A percentile compares a stretch with the other conserved stretches of the same genome.
These are phyloP conservation scores for Thryonomys swinderianus DNA, from an alignment of 2,113 vertebrate species.

Conservation along the genomic window DNA sequence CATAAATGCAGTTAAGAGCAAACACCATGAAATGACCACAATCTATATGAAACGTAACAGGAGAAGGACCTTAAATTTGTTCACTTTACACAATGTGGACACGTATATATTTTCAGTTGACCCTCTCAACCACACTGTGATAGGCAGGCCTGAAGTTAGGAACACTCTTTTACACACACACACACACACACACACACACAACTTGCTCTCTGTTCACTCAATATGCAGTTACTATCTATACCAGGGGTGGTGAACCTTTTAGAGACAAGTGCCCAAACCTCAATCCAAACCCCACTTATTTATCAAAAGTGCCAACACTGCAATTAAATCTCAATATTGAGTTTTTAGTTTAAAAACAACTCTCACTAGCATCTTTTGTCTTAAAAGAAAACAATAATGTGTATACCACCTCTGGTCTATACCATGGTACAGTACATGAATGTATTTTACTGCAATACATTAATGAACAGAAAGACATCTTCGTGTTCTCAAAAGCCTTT, in stretches of 20 bases:
- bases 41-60: slow-evolving; percentile 31
- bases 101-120: not conserved
- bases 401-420: not conserved
- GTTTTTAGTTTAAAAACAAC: not conserved
- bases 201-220: not conserved
- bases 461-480: slow-evolving; percentile 9
- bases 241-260: not conserved
- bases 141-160: not conserved
- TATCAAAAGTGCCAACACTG: not conserved
- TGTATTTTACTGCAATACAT: not conserved
- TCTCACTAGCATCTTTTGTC: not conserved
- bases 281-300: not conserved
- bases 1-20: slow-evolving; percentile 58
- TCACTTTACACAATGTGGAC: not conserved
- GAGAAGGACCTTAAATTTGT: not conserved
- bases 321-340: not conserved
- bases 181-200: not conserved
- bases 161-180: not conserved
- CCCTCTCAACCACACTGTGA: not conserved
- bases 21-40: not conserved
- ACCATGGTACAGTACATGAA: not conserved
- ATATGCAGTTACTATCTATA: not conserved
- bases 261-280: not conserved
- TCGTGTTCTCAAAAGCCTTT: not conserved
- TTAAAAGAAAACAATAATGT: not conserved